Evolutionary conservation across 2,113 vertebrate species (phyloP).

Genomic region (Monarcha castaneiventris): DNA sequence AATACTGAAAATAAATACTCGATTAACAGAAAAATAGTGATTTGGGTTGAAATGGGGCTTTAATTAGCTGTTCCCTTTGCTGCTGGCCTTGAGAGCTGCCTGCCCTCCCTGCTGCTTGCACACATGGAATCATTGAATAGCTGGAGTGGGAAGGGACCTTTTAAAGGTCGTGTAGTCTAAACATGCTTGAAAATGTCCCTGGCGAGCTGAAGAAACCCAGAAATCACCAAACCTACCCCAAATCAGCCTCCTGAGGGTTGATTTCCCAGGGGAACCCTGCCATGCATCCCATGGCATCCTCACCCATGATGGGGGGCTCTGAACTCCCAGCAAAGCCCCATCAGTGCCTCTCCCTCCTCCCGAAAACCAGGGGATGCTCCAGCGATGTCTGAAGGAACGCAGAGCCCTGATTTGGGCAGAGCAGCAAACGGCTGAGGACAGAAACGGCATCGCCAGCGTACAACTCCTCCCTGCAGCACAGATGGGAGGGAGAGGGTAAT

Average conservation of each 20-base stretch:
- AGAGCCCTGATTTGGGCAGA: conserved; percentile 43
- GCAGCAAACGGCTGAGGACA: conserved; percentile 44
- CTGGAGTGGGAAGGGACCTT: neutral
- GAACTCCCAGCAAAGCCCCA: neutral
- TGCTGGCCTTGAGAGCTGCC: neutral
- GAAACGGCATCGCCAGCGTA: conserved; percentile 29
- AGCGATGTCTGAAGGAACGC: neutral
- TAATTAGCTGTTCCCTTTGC: neutral
- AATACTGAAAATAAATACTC: neutral
- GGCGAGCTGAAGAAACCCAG: neutral
- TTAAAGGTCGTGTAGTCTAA: neutral
- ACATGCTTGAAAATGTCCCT: neutral
- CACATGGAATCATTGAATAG: neutral
- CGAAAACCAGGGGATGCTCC: fast-evolving
- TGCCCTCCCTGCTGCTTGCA: neutral
- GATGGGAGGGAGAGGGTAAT: conserved; percentile 84
- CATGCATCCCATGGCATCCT: fast-evolving
- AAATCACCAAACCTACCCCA: neutral
- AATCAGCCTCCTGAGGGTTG: neutral
- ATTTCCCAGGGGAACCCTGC: neutral
- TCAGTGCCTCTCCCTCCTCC: neutral
- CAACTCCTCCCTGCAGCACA: conserved; percentile 66
- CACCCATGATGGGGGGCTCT: fast-evolving
- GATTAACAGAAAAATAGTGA: neutral
- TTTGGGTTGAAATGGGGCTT: neutral